These are phyloP conservation scores for Eupithecia exiguata DNA, from an alignment of 2,888 invertebrate species.

Conservation along the genomic window DNA sequence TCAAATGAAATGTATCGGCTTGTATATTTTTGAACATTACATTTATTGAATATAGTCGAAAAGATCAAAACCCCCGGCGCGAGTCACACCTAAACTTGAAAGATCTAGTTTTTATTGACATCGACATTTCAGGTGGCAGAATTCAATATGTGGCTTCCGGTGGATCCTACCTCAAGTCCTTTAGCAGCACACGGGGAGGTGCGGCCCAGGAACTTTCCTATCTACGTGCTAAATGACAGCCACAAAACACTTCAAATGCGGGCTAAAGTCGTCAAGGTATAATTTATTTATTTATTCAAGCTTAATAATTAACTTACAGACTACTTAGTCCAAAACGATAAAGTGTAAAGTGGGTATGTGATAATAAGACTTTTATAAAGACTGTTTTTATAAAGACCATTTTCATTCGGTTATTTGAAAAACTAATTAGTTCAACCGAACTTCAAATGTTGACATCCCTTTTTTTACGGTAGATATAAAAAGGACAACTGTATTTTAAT, in stretches of 20 bases:
- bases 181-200: slow-evolving; percentile 86
- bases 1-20: too few relatives aligned
- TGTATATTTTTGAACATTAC: too few relatives aligned
- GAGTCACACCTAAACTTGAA: not conserved
- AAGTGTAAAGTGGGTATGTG: too few relatives aligned
- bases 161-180: slow-evolving; percentile 84
- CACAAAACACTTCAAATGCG: slow-evolving; percentile 95
- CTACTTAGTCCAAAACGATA: too few relatives aligned
- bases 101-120: not conserved
- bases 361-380: too few relatives aligned
- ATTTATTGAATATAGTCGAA: too few relatives aligned
- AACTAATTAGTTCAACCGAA: not conserved
- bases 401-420: not conserved
- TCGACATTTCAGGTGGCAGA: slow-evolving; percentile 89
- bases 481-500: too few relatives aligned
- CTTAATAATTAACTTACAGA: too few relatives aligned
- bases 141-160: slow-evolving; percentile 98
- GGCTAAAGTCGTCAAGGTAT: slow-evolving; percentile 90
- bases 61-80: not conserved
- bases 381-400: not conserved
- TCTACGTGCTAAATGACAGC: slow-evolving; percentile 96
- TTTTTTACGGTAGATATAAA: not conserved
- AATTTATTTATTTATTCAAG: too few relatives aligned
- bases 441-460: not conserved
- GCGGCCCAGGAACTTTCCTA: slow-evolving; percentile 91